Percentiles rank a stretch among this genome's conserved stretches.
Conservation (phyloP, 1,140 invertebrate species). For the Gonatopus flavifemur region DNA sequence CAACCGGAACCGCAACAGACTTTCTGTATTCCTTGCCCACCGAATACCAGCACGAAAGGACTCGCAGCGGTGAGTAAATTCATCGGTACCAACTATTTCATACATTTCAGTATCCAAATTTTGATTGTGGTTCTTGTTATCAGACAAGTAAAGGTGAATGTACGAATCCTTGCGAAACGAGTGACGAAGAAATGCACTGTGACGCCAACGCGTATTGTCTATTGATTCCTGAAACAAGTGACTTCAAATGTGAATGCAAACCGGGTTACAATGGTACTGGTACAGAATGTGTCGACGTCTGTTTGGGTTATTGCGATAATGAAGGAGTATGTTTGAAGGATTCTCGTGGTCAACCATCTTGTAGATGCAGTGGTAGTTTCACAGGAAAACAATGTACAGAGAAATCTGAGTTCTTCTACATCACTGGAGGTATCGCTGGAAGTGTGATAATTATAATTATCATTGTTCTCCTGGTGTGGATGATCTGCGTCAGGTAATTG, state of each 20-base stretch:
- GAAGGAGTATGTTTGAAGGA: slow-evolving; percentile 90
- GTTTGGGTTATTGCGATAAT: slow-evolving; percentile 86
- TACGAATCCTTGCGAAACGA: slow-evolving; percentile 88
- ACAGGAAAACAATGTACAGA: slow-evolving; percentile 87
- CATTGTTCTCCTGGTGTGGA: slow-evolving; percentile 91
- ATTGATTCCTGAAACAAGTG: slow-evolving; percentile 79
- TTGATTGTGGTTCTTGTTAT: not conserved
- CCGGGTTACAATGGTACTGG: slow-evolving; percentile 91
- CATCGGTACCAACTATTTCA: too few relatives aligned
- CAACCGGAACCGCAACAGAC: slow-evolving; percentile 90
- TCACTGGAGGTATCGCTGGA: slow-evolving; percentile 88
- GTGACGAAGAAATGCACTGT: slow-evolving; percentile 81
- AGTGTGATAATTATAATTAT: slow-evolving; percentile 90
- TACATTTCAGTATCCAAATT: too few relatives aligned
- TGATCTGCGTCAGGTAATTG: slow-evolving; percentile 88
- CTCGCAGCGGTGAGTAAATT: slow-evolving; percentile 75
- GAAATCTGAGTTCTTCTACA: slow-evolving; percentile 93
- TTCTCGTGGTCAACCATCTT: slow-evolving; percentile 77
- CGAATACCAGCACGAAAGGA: slow-evolving; percentile 88
- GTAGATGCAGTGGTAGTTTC: slow-evolving; percentile 87
- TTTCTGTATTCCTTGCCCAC: slow-evolving; percentile 83
- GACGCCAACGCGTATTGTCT: slow-evolving; percentile 88
- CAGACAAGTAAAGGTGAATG: slow-evolving; percentile 81
- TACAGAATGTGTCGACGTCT: slow-evolving; percentile 80
- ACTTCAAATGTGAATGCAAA: slow-evolving; percentile 92